Conservation (phyloP, 2,113 vertebrate species). For the Pollachius pollachius region DNA sequence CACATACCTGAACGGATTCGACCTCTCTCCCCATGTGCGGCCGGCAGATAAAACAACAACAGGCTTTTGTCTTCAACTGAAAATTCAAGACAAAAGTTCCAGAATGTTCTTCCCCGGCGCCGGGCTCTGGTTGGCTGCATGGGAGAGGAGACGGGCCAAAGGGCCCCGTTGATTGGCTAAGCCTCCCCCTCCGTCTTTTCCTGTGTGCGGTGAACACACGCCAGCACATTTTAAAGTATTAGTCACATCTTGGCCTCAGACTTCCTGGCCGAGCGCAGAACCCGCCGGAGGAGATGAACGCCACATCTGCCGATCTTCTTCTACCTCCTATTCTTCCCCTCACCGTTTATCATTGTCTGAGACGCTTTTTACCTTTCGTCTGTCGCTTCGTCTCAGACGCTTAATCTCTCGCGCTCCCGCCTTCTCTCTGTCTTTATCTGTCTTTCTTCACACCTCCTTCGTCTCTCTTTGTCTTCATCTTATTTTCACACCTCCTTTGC, state of each 20-base stretch:
- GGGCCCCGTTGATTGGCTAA: too few species aligned
- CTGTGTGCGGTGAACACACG: too few species aligned
- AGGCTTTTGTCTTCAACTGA: neutral
- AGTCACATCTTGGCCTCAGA: too few species aligned
- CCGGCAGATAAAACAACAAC: constrained; percentile 29
- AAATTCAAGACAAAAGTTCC: constrained; percentile 26
- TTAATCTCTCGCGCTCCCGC: neutral
- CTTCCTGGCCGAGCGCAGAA: constrained; percentile 18
- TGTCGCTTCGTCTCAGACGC: neutral
- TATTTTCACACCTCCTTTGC: neutral
- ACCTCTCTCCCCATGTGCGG: constrained; percentile 6
- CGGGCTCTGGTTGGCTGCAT: constrained; percentile 47
- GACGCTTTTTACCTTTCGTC: neutral
- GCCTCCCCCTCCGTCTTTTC: too few species aligned
- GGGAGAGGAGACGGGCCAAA: neutral
- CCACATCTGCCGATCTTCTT: constrained; percentile 42
- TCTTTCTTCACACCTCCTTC: neutral
- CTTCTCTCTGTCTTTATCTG: neutral
- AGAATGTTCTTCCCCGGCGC: neutral
- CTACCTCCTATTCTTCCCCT: neutral
- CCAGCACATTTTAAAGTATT: too few species aligned
- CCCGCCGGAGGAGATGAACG: constrained; percentile 45
- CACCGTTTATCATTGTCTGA: neutral
- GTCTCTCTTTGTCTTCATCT: neutral
- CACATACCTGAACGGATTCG: too few species aligned